phyloP scores from a whole-genome alignment of 2,113 vertebrate species.

The Bos indicus region DNA sequence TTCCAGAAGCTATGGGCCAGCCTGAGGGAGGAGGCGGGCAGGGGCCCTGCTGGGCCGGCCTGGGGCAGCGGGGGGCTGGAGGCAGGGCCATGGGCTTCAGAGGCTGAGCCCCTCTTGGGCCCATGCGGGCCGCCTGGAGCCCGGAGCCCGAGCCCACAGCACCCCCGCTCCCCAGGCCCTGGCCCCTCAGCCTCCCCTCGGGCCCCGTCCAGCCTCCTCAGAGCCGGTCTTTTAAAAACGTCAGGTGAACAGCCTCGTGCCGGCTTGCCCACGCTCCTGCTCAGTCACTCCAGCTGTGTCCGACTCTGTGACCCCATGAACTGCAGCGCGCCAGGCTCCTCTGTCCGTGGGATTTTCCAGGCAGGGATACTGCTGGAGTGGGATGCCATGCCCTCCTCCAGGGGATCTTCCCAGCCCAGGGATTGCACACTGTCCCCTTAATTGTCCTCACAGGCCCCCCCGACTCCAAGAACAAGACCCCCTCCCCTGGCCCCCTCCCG shows the following conservation, averaged over 20 bases:
- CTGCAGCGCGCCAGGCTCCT: not conserved
- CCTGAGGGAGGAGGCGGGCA: not conserved
- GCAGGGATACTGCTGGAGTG: not conserved
- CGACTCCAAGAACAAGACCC: not conserved
- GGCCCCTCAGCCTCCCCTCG: not conserved
- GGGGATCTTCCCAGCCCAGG: not conserved
- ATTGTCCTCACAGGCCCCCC: not conserved
- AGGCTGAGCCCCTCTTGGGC: not conserved
- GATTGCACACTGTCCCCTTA: not conserved
- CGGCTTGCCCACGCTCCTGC: accelerated
- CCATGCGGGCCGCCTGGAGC: accelerated
- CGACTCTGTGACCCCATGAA: not conserved
- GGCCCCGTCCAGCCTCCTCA: accelerated
- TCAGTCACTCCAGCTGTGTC: not conserved
- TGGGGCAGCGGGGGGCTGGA: not conserved
- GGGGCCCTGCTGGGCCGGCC: not conserved
- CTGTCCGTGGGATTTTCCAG: not conserved
- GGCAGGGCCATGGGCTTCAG: not conserved
- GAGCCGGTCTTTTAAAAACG: accelerated
- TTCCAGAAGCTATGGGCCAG: not conserved
- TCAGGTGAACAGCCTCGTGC: accelerated
- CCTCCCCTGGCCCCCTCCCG: accelerated
- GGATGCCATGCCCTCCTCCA: not conserved
- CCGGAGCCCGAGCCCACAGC: not conserved
- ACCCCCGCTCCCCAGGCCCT: not conserved